phyloP scores from a whole-genome alignment of 2,113 vertebrate species.

The Rutilus rutilus region DNA sequence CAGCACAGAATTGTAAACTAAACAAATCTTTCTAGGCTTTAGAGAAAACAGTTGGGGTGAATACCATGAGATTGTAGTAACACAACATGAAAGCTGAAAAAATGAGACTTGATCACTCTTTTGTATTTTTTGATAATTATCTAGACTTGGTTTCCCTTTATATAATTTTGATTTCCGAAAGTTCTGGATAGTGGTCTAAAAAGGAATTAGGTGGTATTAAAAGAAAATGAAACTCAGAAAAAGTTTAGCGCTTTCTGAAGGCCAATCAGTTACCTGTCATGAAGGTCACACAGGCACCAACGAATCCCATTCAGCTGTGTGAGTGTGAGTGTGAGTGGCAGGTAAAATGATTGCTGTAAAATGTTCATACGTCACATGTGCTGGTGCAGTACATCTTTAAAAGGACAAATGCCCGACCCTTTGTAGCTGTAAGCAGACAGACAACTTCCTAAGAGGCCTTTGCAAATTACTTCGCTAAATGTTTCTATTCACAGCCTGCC shows the following conservation, averaged over 20 bases:
- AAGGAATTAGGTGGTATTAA: neutral
- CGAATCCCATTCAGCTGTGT: neutral
- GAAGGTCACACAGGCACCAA: conserved; percentile 13
- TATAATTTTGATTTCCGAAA: neutral
- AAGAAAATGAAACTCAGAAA: neutral
- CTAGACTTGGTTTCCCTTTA: neutral
- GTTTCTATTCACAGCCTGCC: conserved; percentile 44
- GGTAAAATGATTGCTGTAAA: neutral
- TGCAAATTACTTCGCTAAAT: conserved; percentile 31
- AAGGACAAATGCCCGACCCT: conserved; percentile 8
- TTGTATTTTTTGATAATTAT: neutral
- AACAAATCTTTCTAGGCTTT: neutral
- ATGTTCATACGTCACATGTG: neutral
- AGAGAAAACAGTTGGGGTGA: neutral
- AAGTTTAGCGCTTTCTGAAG: neutral
- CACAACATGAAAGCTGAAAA: neutral
- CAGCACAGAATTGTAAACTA: neutral
- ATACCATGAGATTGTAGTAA: neutral
- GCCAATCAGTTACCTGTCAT: conserved; percentile 1
- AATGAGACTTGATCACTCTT: neutral
- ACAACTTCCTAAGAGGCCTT: neutral
- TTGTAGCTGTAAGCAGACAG: conserved; percentile 16
- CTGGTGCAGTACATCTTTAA: conserved; percentile 16
- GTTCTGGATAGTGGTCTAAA: neutral
- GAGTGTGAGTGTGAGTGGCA: neutral